Base-by-base conservation (phyloP, 2,797 vertebrate species). In the Carduelis carduelis region DNA sequence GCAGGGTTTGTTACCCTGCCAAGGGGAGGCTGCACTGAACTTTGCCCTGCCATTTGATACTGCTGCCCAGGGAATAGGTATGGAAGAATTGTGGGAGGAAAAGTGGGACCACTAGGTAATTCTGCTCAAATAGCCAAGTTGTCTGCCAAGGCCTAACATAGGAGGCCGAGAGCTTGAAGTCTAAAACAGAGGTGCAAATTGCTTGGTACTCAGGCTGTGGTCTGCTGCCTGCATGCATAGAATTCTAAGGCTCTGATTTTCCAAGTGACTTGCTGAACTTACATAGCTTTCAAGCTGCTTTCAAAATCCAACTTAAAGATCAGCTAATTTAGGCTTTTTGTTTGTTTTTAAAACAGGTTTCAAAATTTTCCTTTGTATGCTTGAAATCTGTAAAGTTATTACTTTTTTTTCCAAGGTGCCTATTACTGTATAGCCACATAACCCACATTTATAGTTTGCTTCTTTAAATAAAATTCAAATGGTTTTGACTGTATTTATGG, bases 181-280 rank as follows among this genome's bases (percentile, higher is more conserved):
- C 92, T 72, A 92, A 96, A 96, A 89, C 78, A 93, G 93, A 96
- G 86, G 93, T 92, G 94, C 56, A 95, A 94, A 96, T 93, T 96
- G 89, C 83, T 80, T 92, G 93, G 87, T 94, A 90, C 92, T 94
- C 68, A 46, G 70, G 66, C 93, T 95, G 88, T 85, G 93, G 92
- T 90, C 89, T 92, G 93, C 78, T 71, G 86, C 93, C 71, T 80
- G 84, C 90, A 80, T 93, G 49, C 70, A 84, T 50, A 60, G 76
- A 95, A 97, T 94, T 95, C 90, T 95, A 95, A 95, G 94, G 90
- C 87, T 91, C 85, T 65, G 80, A 91, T 88, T 95, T 95, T 95
- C 93, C 89, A 91, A 93, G 83, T 68, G 68, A 79, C 77, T 90
- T 0, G 0, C n/a, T 87, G 83, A 95, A 90, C 55, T 63, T 60